phyloP scores from a whole-genome alignment of 2,113 vertebrate species.

The Cyanoliseus patagonus region DNA sequence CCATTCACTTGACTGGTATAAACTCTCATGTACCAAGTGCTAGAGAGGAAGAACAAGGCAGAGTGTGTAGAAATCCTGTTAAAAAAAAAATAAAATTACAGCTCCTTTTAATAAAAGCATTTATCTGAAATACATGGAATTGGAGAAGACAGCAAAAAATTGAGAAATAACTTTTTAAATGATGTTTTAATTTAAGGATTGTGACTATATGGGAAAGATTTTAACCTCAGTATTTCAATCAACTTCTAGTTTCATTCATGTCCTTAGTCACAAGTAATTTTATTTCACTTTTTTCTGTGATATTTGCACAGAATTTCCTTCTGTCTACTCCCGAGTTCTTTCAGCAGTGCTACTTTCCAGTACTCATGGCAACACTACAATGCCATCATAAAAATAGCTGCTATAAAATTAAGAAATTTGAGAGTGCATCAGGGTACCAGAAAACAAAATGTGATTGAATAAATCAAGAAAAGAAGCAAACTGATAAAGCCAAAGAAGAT shows the following conservation, averaged over 20 bases:
- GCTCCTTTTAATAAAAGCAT: neutral
- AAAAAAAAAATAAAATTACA: neutral
- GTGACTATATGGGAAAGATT: neutral
- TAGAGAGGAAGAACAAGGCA: neutral
- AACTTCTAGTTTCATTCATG: neutral
- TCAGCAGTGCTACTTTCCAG: neutral
- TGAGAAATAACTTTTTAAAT: neutral
- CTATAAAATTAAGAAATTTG: neutral
- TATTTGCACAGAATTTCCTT: neutral
- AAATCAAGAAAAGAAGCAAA: neutral
- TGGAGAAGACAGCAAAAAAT: neutral
- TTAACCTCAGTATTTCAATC: neutral
- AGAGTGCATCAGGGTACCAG: neutral
- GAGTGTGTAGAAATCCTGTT: neutral
- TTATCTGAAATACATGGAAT: neutral
- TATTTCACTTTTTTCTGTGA: neutral
- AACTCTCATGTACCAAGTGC: conserved; percentile 38
- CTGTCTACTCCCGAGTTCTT: neutral
- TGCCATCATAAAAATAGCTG: neutral
- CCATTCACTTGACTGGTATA: conserved; percentile 57
- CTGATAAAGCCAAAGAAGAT: neutral
- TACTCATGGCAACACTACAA: neutral
- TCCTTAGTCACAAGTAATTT: neutral
- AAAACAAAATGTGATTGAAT: neutral
- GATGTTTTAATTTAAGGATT: neutral